Evolutionary conservation across 1,140 invertebrate species (phyloP).

Genomic region (Teleopsis dalmanni): DNA sequence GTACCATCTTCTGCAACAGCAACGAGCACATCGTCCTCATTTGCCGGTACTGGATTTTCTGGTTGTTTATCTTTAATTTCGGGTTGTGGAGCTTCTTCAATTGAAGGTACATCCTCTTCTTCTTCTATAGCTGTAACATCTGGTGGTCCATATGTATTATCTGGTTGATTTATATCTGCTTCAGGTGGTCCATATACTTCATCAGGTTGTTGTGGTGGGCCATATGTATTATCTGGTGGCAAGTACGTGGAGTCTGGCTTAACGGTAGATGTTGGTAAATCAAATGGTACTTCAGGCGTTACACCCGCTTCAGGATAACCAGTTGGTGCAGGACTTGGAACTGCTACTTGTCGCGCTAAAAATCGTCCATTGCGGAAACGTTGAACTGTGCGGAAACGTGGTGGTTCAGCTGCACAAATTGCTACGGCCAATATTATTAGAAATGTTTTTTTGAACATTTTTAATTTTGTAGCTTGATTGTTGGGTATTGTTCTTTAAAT

Average conservation of each 20-base stretch:
- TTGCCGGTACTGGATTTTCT: background rate
- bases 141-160: conserved; percentile 3
- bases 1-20: background rate
- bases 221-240: conserved; percentile 5
- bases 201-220: background rate
- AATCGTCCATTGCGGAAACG: conserved; percentile 19
- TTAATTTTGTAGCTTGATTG: background rate
- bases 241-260: conserved; percentile 15
- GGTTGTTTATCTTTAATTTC: background rate
- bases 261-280: conserved; percentile 29
- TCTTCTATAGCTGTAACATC: background rate
- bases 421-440: background rate
- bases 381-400: conserved; percentile 27
- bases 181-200: background rate
- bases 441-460: conserved; percentile 1
- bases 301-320: conserved; percentile 30
- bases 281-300: conserved; percentile 30
- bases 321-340: background rate
- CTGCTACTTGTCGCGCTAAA: background rate
- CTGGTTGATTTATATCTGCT: too few relatives aligned
- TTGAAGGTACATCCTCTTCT: background rate
- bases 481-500: background rate
- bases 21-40: background rate
- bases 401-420: background rate
- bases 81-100: background rate